These are phyloP conservation scores for Tenodera sinensis DNA, from an alignment of 2,888 invertebrate species.

Conservation along the genomic window DNA sequence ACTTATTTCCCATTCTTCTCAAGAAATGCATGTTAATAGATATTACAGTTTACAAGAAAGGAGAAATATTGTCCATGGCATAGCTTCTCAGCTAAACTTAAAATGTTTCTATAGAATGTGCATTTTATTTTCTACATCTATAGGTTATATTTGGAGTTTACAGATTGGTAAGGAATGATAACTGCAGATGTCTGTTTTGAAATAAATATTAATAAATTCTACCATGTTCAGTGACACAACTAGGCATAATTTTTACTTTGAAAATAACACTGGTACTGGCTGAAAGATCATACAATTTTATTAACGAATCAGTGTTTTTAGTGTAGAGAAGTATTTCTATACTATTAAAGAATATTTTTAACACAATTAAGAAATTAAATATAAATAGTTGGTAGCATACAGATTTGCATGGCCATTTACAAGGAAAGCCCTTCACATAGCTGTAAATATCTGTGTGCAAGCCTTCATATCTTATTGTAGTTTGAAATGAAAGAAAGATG, in stretches of 20 bases:
- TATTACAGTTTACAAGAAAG: not conserved
- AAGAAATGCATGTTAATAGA: not conserved
- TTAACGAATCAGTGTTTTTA: not conserved
- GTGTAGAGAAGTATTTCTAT: not conserved
- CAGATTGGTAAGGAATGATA: constrained; percentile 5
- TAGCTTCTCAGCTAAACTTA: not conserved
- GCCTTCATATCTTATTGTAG: not conserved
- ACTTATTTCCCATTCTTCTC: not conserved
- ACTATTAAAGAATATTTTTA: not conserved
- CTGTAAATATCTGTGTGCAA: not conserved
- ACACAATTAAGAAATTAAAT: not conserved
- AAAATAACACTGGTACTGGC: not conserved
- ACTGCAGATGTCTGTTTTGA: not conserved
- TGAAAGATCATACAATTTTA: too few relatives aligned
- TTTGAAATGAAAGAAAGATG: not conserved
- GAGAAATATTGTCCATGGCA: not conserved
- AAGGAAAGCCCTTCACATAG: constrained; percentile 1
- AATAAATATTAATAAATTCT: not conserved
- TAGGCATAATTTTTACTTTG: not conserved
- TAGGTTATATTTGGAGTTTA: constrained; percentile 11
- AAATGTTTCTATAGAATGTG: not conserved
- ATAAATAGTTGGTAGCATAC: not conserved
- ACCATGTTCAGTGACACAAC: not conserved
- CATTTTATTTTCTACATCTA: not conserved
- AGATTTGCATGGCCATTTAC: not conserved